Base-by-base conservation (phyloP, 2,113 vertebrate species). In the Progne subis region DNA sequence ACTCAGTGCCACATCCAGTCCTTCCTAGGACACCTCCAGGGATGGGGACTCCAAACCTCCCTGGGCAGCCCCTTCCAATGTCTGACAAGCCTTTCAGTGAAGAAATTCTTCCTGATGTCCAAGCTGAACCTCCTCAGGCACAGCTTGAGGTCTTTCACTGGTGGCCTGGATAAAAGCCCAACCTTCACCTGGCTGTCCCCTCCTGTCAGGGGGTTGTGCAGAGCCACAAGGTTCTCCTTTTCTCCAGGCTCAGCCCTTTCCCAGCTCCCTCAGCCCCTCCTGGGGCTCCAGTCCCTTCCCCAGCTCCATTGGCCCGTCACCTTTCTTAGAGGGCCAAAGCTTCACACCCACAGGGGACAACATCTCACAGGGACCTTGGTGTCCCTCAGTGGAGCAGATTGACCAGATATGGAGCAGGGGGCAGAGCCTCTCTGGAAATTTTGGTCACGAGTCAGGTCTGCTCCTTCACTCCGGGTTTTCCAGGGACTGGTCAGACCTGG, bases 1-100 rank as follows among this genome's bases (percentile, higher is more conserved):
- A 3, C 37, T 29, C 5, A 67, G 32, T 31, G 21, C 59, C 59
- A 44, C 6, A 0, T 8, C 26, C 60, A 37, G 44, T 0, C 2
- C 1, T 29, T 39, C 37, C 69, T 10, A 14, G 53, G 19, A 18
- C 23, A 46, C 18, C 15, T 74, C 3, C 39, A 39, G 9, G 23
- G 44, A 19, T 6, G 23, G 52, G 18, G 23, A 46, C 39, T n/a
- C 53, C 69, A 60, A 6, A 29, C 39, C 28, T 39, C 25, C 60
- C 28, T 50, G 43, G 50, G 26, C 67, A 81, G 44, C 26, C 14
- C 20, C 18, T 26, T 1, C 8, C 23, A n/a, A 1, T 0, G 39
- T 1, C 32, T 74, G 10, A 20, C 2, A 2, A 29, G 8, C 6
- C 32, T 28, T 52, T n/a, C 44, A 11, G 8, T 11, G 44, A 44